Conservation (phyloP, 2,888 invertebrate genomes). For the Chymomyza caudatula region DNA sequence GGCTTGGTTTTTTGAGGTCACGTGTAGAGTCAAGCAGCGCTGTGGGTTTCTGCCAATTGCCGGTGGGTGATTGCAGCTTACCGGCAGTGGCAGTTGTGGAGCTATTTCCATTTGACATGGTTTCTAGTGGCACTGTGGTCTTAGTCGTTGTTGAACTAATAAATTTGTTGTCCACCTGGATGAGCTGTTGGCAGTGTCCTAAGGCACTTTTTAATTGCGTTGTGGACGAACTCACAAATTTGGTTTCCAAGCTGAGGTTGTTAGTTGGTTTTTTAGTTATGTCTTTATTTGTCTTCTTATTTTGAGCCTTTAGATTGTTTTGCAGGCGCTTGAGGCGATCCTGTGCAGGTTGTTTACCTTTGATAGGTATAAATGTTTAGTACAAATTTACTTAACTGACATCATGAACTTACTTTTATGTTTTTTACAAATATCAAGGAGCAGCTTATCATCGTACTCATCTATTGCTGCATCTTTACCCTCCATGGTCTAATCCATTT, state of each 20-base stretch:
- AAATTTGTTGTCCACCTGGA: neutral
- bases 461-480: neutral
- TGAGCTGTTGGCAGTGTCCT: neutral
- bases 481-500: neutral
- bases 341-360: constrained; percentile 55
- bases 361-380: neutral
- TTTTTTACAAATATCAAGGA: neutral
- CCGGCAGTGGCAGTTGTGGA: neutral
- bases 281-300: constrained; percentile 10
- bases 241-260: neutral
- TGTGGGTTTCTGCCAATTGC: constrained; percentile 44
- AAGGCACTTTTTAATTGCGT: neutral
- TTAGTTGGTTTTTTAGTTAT: constrained; percentile 10
- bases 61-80: neutral
- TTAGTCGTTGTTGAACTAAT: neutral
- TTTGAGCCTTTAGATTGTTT: constrained; percentile 37
- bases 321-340: constrained; percentile 71
- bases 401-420: neutral
- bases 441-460: neutral
- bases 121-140: neutral
- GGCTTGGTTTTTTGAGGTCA: constrained; percentile 4
- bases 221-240: neutral
- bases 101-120: neutral
- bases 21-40: constrained; percentile 41
- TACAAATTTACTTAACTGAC: neutral